Evolutionary conservation across 2,113 vertebrate genomes (phyloP).

Genomic region (Microcebus tavaratra): DNA sequence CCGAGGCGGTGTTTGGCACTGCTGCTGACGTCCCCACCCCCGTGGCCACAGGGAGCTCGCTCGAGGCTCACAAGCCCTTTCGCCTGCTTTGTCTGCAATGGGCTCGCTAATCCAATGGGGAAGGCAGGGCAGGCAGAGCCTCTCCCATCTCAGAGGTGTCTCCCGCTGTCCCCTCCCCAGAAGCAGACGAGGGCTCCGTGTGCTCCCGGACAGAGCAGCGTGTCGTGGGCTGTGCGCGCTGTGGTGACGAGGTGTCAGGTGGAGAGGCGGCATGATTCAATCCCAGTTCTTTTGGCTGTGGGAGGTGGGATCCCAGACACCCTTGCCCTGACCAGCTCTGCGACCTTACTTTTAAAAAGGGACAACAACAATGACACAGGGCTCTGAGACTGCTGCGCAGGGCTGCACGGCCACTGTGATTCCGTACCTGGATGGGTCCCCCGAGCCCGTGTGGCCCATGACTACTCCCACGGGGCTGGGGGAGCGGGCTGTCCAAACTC

Average conservation of each 20-base stretch:
- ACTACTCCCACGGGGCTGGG: neutral
- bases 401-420: rapidly evolving
- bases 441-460: neutral
- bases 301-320: neutral
- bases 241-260: neutral
- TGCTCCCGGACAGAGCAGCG: neutral
- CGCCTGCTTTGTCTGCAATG: neutral
- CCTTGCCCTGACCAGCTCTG: neutral
- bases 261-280: neutral
- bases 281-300: neutral
- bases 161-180: neutral
- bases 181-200: neutral
- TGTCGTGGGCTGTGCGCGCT: neutral
- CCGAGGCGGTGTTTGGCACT: neutral
- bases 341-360: neutral
- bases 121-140: neutral
- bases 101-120: neutral
- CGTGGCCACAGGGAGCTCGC: neutral
- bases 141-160: neutral
- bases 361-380: neutral
- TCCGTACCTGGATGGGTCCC: neutral
- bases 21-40: rapidly evolving
- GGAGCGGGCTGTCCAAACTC: neutral
- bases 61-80: neutral
- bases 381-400: neutral